Percentiles rank a stretch among this genome's conserved stretches.
Conservation (phyloP, 2,888 invertebrate genomes). For the Vandiemenella viatica region DNA sequence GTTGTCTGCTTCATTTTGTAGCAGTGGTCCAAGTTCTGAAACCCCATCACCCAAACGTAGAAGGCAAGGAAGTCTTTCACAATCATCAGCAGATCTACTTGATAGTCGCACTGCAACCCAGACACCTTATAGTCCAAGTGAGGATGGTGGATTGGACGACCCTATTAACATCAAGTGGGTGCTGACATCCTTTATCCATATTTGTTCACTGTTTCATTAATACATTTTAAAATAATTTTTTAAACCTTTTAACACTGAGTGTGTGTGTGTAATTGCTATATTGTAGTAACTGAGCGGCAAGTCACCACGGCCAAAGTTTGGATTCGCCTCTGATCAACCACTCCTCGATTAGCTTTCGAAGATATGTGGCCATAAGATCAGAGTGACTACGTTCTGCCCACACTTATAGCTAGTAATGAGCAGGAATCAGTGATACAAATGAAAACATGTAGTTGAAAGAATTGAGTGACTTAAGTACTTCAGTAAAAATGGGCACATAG, state of each 20-base stretch:
- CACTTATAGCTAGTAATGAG: too few relatives aligned
- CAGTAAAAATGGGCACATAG: too few relatives aligned
- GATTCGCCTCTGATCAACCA: too few relatives aligned
- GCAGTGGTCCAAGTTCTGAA: slow-evolving; percentile 20
- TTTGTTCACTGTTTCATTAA: background rate
- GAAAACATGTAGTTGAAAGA: too few relatives aligned
- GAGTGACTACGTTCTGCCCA: too few relatives aligned
- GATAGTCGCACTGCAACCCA: slow-evolving; percentile 25
- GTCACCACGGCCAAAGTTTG: too few relatives aligned
- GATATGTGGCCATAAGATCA: too few relatives aligned
- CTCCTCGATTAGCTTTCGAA: too few relatives aligned
- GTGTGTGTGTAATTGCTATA: too few relatives aligned
- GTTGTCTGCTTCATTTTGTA: slow-evolving; percentile 31
- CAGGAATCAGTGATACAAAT: too few relatives aligned
- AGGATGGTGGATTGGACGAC: slow-evolving; percentile 16
- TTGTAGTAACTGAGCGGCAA: too few relatives aligned
- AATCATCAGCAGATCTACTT: slow-evolving; percentile 21
- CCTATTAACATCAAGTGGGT: slow-evolving; percentile 23
- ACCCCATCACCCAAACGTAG: slow-evolving; percentile 22
- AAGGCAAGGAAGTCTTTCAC: slow-evolving; percentile 20
- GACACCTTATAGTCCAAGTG: slow-evolving; percentile 28
- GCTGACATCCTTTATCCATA: background rate
- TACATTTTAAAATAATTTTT: background rate
- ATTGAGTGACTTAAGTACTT: too few relatives aligned
- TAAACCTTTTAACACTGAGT: background rate